Conservation (phyloP, 2,888 invertebrate genomes). For the Loripinus fragilis region DNA sequence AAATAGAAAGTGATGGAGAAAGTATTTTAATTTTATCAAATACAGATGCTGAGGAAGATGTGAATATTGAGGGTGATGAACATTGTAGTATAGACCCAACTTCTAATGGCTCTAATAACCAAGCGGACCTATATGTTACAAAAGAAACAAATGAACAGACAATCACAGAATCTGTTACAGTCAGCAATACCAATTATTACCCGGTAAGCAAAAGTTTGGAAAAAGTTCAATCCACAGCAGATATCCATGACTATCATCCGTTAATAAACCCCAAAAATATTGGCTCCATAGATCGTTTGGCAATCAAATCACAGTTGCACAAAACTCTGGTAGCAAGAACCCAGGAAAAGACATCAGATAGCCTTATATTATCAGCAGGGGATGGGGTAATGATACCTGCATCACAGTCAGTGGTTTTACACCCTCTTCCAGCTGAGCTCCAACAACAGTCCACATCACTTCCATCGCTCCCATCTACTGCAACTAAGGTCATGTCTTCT, state of each 20-base stretch:
- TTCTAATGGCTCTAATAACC: not conserved
- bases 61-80: not conserved
- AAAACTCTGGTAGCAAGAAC: not conserved
- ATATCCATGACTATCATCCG: not conserved
- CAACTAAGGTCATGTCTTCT: not conserved
- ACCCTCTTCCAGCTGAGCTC: constrained; percentile 49
- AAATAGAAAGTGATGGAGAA: constrained; percentile 44
- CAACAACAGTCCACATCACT: not conserved
- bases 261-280: not conserved
- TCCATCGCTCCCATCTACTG: not conserved
- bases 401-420: constrained; percentile 43
- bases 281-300: not conserved
- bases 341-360: not conserved
- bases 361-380: not conserved
- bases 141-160: not conserved
- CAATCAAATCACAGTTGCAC: not conserved
- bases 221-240: not conserved
- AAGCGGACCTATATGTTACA: not conserved
- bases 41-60: constrained; percentile 20
- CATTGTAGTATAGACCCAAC: no score
- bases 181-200: not conserved
- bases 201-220: not conserved
- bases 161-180: not conserved
- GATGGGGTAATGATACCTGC: not conserved
- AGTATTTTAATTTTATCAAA: constrained; percentile 38